Percentiles rank a stretch among this genome's conserved stretches.
Conservation (phyloP, 2,797 vertebrate genomes). For the Silurus aristotelis region DNA sequence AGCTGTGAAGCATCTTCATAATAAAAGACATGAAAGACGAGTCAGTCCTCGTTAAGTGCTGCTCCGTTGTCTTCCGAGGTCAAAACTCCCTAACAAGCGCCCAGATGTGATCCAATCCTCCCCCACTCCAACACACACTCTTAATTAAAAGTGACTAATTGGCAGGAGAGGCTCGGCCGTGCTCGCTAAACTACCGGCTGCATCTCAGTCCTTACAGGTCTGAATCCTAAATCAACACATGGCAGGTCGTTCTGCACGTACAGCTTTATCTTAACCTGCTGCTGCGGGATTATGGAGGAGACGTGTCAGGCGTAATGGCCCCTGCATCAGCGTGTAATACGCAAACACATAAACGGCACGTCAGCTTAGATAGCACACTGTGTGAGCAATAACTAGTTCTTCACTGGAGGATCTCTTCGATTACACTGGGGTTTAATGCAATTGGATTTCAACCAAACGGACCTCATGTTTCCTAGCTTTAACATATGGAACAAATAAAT, state of each 20-base stretch:
- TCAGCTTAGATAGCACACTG: not conserved
- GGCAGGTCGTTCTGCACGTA: slow-evolving; percentile 18
- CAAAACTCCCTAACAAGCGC: slow-evolving; percentile 47
- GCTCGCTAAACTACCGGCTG: slow-evolving; percentile 19
- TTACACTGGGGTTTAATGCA: not conserved
- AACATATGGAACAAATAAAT: not conserved
- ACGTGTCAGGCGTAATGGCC: slow-evolving; percentile 25
- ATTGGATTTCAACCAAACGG: not conserved
- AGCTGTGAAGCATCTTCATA: slow-evolving; percentile 28
- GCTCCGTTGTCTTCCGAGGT: slow-evolving; percentile 39
- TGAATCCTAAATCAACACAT: slow-evolving; percentile 23
- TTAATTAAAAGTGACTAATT: slow-evolving; percentile 71
- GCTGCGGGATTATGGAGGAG: slow-evolving; percentile 7
- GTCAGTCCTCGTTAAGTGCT: slow-evolving; percentile 32
- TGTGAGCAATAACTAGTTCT: not conserved
- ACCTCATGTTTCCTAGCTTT: not conserved
- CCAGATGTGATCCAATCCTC: slow-evolving; percentile 54
- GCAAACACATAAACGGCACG: slow-evolving; percentile 29
- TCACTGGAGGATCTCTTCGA: not conserved
- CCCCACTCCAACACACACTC: slow-evolving; percentile 49
- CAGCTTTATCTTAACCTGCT: slow-evolving; percentile 4
- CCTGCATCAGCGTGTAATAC: slow-evolving; percentile 18
- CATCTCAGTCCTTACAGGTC: not conserved
- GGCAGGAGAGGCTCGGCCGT: slow-evolving; percentile 17
- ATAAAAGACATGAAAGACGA: slow-evolving; percentile 35